Base-by-base conservation (phyloP, 2,888 invertebrate species). In the Arge pagana region DNA sequence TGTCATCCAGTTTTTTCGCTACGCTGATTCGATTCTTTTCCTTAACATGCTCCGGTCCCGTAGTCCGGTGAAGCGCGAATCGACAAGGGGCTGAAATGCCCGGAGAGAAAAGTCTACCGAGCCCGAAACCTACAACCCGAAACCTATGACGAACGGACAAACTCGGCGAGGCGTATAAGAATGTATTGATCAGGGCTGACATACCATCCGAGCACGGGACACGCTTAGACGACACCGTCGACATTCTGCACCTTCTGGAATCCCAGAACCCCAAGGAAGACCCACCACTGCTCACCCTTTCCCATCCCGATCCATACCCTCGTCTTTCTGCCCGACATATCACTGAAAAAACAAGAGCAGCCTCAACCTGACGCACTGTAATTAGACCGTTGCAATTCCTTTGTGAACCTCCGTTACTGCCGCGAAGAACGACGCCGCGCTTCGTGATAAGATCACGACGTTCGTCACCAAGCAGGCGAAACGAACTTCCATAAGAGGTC, bases 131-230 rank as follows among this genome's bases (percentile, higher is more conserved):
- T 45, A 23, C 45, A 40, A 26, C 26, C 40, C 26, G 26, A 15
- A 45, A 30, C 45, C 31, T 19, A 33, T 24, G 13, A 7, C 11
- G 26, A 40, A 26, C 64, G 66, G 60, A 66, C 62, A 63, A 67
- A 68, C 66, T 69, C 65, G 62, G 58, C 65, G 70, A 70, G 66
- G 64, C 70, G 70, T 64, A 68, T 65, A 72, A 71, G 72, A 72
- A 72, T 72, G 70, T 72, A 72, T 72, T 71, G 72, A 72, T 72
- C 68, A 68, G 66, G 59, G 45, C 62, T 69, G 70, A 72, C 70
- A 69, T 71, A 63, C 65, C 67, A 68, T 68, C 62, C 66, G 65
- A 62, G 64, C 64, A 65, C 65, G 63, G 64, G 66, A 62, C 64
- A 64, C 61, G 67, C 65, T 64, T 63, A 66, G 67, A 57, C 56